Percentiles rank a stretch among this genome's conserved stretches.
phyloP scores from a whole-genome alignment of 2,113 vertebrate genomes.

The Rana temporaria region DNA sequence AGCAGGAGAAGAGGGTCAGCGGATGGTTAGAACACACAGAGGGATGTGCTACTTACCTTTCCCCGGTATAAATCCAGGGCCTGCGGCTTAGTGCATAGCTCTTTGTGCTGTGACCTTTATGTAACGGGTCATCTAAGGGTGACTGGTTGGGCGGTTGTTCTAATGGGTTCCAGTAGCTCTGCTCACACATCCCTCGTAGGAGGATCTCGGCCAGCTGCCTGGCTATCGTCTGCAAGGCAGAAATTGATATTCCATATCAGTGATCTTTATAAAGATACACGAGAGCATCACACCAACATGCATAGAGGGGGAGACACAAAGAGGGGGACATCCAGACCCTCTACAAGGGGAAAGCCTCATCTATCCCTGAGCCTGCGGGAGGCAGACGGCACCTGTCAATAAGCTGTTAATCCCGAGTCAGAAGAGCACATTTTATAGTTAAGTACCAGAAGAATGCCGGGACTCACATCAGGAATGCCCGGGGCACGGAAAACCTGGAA shows the following conservation, averaged over 20 bases:
- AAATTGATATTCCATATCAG: not conserved
- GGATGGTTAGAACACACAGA: not conserved
- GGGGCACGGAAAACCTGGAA: too few species aligned
- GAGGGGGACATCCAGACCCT: too few species aligned
- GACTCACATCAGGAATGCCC: too few species aligned
- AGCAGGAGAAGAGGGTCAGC: not conserved
- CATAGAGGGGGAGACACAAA: not conserved
- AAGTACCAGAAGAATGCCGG: too few species aligned
- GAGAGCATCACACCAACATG: constrained; percentile 45
- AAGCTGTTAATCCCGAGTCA: too few species aligned
- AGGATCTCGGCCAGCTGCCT: constrained; percentile 97
- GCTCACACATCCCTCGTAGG: constrained; percentile 97
- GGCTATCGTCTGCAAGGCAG: constrained; percentile 86
- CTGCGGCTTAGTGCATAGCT: constrained; percentile 85
- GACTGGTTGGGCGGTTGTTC: constrained; percentile 92
- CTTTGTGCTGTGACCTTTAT: constrained; percentile 83
- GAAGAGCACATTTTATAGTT: too few species aligned
- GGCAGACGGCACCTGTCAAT: too few species aligned
- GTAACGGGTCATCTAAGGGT: constrained; percentile 89
- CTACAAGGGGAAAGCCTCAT: too few species aligned
- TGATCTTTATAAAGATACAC: constrained; percentile 38
- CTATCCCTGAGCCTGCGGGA: too few species aligned
- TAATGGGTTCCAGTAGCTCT: constrained; percentile 98
- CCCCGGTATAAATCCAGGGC: constrained; percentile 92
- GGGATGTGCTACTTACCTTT: constrained; percentile 80